These are phyloP conservation scores for Trematocara stigmaticum DNA, from an alignment of 2,113 vertebrate species.

Conservation along the genomic window DNA sequence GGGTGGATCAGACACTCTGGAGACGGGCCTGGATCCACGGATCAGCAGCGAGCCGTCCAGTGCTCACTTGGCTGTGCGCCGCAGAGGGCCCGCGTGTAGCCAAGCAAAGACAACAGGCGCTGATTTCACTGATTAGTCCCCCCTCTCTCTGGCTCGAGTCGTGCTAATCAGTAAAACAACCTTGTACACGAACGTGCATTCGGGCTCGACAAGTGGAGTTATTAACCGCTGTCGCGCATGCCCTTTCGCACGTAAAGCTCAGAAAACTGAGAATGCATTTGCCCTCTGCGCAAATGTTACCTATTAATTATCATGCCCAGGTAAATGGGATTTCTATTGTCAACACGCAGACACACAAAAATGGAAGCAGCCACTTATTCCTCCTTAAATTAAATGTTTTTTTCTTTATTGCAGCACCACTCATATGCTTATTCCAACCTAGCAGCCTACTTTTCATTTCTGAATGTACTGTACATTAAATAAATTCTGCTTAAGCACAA, in stretches of 20 bases:
- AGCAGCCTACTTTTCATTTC: neutral
- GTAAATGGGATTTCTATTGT: neutral
- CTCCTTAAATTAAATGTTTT: neutral
- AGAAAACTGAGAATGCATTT: neutral
- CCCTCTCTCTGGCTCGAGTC: constrained; percentile 19
- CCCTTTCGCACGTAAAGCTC: neutral
- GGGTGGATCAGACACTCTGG: constrained; percentile 24
- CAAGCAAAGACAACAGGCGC: constrained; percentile 47
- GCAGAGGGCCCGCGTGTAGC: constrained; percentile 28
- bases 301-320: neutral
- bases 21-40: constrained; percentile 8
- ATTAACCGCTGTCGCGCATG: constrained; percentile 24
- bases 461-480: neutral
- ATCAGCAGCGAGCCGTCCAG: constrained; percentile 9
- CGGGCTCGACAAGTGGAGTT: neutral
- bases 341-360: neutral
- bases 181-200: constrained; percentile 22
- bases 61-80: constrained; percentile 19
- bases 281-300: constrained; percentile 6
- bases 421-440: neutral
- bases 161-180: constrained; percentile 46
- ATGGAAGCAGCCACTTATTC: neutral
- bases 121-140: constrained; percentile 52
- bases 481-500: neutral
- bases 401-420: neutral